Percentiles rank a stretch among this genome's conserved stretches.
phyloP scores from a whole-genome alignment of 2,797 vertebrate species.

The Lepus oiostolus region DNA sequence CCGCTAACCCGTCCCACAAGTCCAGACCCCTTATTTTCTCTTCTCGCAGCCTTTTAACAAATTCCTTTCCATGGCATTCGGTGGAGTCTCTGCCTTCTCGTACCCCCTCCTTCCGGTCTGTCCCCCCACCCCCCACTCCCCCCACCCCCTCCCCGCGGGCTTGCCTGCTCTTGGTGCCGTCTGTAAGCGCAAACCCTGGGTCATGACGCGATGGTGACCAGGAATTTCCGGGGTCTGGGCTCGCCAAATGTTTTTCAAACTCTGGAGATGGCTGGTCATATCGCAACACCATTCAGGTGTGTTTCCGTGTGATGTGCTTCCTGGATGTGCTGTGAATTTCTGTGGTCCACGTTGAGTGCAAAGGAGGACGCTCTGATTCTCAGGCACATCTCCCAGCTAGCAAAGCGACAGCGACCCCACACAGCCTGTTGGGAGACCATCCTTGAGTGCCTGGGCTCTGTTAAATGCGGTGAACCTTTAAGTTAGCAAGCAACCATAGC shows the following conservation, averaged over 20 bases:
- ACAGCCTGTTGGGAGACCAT: neutral
- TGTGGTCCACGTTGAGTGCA: neutral
- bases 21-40: neutral
- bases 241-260: neutral
- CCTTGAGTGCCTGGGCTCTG: neutral
- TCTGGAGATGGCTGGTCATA: neutral
- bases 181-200: neutral
- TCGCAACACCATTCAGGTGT: neutral
- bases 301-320: neutral
- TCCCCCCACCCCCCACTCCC: neutral
- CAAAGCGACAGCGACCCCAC: neutral
- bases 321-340: neutral
- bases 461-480: neutral
- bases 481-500: neutral
- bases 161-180: neutral
- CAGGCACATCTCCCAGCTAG: neutral
- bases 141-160: no score
- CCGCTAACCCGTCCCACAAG: neutral
- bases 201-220: neutral
- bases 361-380: slow-evolving; percentile 3
- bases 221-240: neutral
- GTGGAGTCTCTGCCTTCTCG: neutral
- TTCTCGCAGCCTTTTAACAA: neutral
- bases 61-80: neutral
- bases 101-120: neutral